Conservation (phyloP, 2,113 vertebrate genomes). For the Sorex fumeus region DNA sequence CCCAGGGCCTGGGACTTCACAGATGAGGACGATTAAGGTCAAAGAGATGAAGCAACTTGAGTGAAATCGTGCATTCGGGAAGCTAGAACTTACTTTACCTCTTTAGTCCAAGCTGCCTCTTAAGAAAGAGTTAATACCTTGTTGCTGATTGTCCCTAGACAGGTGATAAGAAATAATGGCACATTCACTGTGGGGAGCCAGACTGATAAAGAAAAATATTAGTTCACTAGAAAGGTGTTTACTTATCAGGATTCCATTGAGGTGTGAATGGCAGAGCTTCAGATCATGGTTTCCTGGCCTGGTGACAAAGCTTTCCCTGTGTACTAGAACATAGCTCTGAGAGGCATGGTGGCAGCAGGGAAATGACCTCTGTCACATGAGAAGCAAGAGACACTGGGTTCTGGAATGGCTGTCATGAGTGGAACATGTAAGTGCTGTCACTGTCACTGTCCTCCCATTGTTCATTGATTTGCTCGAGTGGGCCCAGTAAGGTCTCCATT, state of each 20-base stretch:
- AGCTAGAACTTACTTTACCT: not conserved
- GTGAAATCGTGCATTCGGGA: not conserved
- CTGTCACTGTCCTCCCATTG: no score
- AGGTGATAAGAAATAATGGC: not conserved
- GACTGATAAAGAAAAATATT: not conserved
- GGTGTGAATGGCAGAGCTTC: not conserved
- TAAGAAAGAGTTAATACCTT: not conserved
- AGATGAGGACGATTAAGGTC: not conserved
- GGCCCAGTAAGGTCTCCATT: no score
- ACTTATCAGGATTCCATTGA: not conserved
- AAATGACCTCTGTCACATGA: not conserved
- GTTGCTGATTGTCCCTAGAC: not conserved
- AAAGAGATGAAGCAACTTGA: not conserved
- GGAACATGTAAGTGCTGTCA: slow-evolving; percentile 26
- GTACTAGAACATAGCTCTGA: fast-evolving
- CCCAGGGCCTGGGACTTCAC: not conserved
- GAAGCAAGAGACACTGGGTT: not conserved
- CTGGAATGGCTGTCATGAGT: not conserved
- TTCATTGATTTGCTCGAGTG: no score
- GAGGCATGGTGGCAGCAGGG: not conserved
- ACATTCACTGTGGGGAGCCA: not conserved
- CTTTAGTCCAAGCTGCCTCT: not conserved
- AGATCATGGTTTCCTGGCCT: not conserved
- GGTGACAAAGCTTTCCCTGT: not conserved
- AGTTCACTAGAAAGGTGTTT: no score